Evolutionary conservation across 2,113 vertebrate genomes (phyloP), one percentile per base, ranked within the genome.

Genomic region (Platysteira castanea): DNA sequence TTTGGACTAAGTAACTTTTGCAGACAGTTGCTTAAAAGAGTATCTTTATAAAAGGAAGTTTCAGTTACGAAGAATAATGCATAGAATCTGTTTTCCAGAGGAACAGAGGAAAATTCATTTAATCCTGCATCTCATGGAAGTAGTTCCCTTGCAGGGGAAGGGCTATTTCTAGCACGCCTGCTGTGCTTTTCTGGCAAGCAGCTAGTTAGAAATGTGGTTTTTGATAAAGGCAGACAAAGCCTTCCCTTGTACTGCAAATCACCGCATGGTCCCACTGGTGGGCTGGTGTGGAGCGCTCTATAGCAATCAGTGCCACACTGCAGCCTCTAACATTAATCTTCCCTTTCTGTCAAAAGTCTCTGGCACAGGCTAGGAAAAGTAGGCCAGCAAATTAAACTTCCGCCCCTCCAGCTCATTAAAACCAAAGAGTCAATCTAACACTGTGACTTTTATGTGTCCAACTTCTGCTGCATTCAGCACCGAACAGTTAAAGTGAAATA

Each of bases 161-260:
- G 96, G 97, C 97, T 98, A 98, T 98, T 98, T 98, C 98, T 97
- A 98, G 98, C 96, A 96, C 57, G 89, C 87, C 97, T 93, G 95
- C 95, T 97, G 94, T 96, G 97, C 44, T 96, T 96, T 97, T 96
- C 96, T 98, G 96, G 95, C 96, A 98, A 93, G 93, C 93, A 96
- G 86, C 76, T 92, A 93, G 81, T 96, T 85, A 95, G 96, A 97
- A 98, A 96, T 87, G 80, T 95, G 94, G 91, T 68, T 75, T 93
- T 96, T 97, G 93, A 98, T 97, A 98, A 96, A 97, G 96, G 86
- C 37, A 47, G 97, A 99, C 99, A 99, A 99, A 99, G 98, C 96
- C 97, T 59, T 80, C 96, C 96, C 98, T 99, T 99, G 98, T 99
- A 97, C 97, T 97, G 78, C 97, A 97, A 97, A 98, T 97, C 97